Base-by-base conservation (phyloP, 1,140 invertebrate genomes). In the Bombyx mandarina region DNA sequence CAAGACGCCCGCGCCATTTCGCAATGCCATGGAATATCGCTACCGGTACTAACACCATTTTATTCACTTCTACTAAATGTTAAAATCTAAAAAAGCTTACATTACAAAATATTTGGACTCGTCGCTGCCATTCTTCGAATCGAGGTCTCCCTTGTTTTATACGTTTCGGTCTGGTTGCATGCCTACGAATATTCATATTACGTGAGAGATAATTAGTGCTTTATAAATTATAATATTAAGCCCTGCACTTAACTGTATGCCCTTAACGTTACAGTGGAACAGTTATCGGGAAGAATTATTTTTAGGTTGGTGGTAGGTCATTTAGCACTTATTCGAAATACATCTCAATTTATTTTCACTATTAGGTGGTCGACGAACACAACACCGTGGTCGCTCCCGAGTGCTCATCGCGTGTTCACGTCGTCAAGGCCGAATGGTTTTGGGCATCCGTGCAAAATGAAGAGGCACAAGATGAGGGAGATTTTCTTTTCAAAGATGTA, bases 371-470 rank as follows among this genome's bases (percentile, higher is more conserved):
- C 26, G 94, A 96, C 71, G 94, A 95, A 74, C 92, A 94, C 61
- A 91, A 91, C 61, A 92, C 93, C 8, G 90, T 89, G 62, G 80
- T 90, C 55, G 86, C 92, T 63, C 93, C 93, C 50, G 92, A 93
- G 62, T 90, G 91, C 59, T 87, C 90, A 12, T 67, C 84, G 22
- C 87, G 89, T 62, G 91, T 93, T 12, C 91, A 93, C 71, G 89
- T 97, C 50, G 93, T 97, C 45, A 96, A 95, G 83, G 94, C 94
- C 18, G 95, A 98, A 88, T 99, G 98, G 98, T 99, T 99, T 88
- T 99, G 97, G 97, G 94, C 93, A 0, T 97, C 96, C 47, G 95
- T 99, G 54, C 97, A 99, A 86, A 98, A 98, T 89, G 95, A 97
- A 70, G 94, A 94, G 64, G 96, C 96, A 79, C 95, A 96, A 48